phyloP scores from a whole-genome alignment of 1,140 invertebrate species.

The Atta texana region DNA sequence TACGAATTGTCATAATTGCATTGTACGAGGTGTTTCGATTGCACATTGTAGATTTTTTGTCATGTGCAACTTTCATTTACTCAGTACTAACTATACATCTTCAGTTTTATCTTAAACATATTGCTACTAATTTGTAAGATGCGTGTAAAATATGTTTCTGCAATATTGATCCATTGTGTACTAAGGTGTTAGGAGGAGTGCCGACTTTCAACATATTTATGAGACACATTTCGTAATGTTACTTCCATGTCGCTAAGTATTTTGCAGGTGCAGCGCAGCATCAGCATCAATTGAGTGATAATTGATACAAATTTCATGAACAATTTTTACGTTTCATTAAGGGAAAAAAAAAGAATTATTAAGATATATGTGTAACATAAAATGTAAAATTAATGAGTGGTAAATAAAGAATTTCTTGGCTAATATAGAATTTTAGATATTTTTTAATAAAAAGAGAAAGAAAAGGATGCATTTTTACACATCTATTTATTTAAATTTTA shows the following conservation, averaged over 20 bases:
- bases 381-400: constrained; percentile 80
- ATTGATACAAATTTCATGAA: constrained; percentile 78
- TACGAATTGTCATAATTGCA: constrained; percentile 41
- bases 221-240: constrained; percentile 77
- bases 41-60: constrained; percentile 31
- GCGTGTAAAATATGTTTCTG: constrained; percentile 78
- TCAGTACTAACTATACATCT: constrained; percentile 76
- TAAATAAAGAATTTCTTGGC: constrained; percentile 81
- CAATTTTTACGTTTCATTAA: constrained; percentile 77
- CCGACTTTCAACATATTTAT: constrained; percentile 72
- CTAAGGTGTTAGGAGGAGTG: constrained; percentile 73
- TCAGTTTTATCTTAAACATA: constrained; percentile 77
- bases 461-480: constrained; percentile 28
- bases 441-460: neutral
- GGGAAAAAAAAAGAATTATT: constrained; percentile 71
- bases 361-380: constrained; percentile 77
- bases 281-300: constrained; percentile 83
- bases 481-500: constrained; percentile 17
- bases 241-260: constrained; percentile 83
- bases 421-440: constrained; percentile 51
- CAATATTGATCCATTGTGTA: constrained; percentile 76
- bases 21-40: constrained; percentile 28
- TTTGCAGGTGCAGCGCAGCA: constrained; percentile 85
- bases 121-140: constrained; percentile 81
- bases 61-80: constrained; percentile 82